Conservation (phyloP, 2,113 vertebrate genomes). For the Acanthochromis polyacanthus region DNA sequence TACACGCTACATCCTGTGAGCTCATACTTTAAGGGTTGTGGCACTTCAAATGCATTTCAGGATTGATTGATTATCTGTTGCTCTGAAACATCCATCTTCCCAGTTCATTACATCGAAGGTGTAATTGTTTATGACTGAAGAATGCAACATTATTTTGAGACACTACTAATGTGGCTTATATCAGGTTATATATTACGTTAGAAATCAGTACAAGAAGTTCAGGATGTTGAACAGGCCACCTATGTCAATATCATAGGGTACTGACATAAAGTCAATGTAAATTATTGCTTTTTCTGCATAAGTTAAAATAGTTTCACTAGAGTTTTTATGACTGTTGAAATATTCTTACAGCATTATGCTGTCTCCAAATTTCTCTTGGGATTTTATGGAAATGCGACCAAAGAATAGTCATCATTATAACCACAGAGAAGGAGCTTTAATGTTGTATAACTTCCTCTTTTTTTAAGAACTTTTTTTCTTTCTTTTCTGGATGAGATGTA, state of each 20-base stretch:
- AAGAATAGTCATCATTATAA: not conserved
- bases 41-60: not conserved
- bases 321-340: not conserved
- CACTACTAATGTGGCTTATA: not conserved
- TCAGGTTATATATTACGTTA: not conserved
- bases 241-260: no score
- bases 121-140: not conserved
- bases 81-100: not conserved
- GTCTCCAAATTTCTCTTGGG: not conserved
- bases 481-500: not conserved
- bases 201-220: not conserved
- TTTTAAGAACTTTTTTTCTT: not conserved
- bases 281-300: no score
- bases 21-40: not conserved
- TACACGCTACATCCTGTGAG: not conserved
- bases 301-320: no score
- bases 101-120: not conserved
- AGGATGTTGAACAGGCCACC: no score
- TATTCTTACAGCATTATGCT: constrained; percentile 1
- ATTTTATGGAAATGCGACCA: not conserved
- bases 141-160: not conserved
- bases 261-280: not conserved
- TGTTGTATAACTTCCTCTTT: not conserved
- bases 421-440: not conserved
- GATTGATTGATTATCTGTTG: not conserved